Evolutionary conservation across 2,797 vertebrate genomes (phyloP), one percentile per base, ranked within the genome.

Genomic region (Rhodeus uyekii): DNA sequence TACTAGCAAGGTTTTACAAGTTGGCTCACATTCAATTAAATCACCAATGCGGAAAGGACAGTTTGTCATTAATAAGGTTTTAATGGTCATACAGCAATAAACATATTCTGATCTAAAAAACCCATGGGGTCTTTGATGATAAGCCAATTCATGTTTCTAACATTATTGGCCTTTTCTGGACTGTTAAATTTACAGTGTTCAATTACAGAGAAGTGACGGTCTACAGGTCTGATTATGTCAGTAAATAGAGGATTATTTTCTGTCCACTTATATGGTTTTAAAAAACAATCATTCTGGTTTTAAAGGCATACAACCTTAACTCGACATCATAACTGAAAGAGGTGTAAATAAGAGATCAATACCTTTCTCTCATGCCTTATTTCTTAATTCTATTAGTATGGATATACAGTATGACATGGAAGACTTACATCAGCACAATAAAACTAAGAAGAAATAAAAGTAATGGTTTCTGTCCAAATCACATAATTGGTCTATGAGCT

Each of bases 161-260:
- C 63, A 29, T 76, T 29, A 76, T 13, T 14, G 24, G 27, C 22
- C 46, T 42, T 42, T 46, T 73, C 78, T 61, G 39, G 22, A 50
- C 55, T 36, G 78, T 80, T 50, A 80, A 63, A 80, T 27, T 48
- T 69, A 36, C 78, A 27, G 27, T 22, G 68, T 72, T 53, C n/a
- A 53, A 18, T 67, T 72, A 46, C 9, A 63, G 32, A 48, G 16
- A 69, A 69, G 60, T n/a, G 48, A 60, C 58, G 48, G 12, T 60
- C 64, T 69, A 10, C 60, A 27, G n/a, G 42, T 38, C 46, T 19
- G 16, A 78, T 39, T 29, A 50, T 53, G 32, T 24, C 60, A n/a
- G 22, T n/a, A 77, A 48, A 77, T 24, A 60, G 13, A 19, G 8
- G 60, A 22, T 48, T 12, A 0, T 29, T 46, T 69, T 46, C 8